Conservation (phyloP, 2,797 vertebrate species). For the Liasis olivaceus region DNA sequence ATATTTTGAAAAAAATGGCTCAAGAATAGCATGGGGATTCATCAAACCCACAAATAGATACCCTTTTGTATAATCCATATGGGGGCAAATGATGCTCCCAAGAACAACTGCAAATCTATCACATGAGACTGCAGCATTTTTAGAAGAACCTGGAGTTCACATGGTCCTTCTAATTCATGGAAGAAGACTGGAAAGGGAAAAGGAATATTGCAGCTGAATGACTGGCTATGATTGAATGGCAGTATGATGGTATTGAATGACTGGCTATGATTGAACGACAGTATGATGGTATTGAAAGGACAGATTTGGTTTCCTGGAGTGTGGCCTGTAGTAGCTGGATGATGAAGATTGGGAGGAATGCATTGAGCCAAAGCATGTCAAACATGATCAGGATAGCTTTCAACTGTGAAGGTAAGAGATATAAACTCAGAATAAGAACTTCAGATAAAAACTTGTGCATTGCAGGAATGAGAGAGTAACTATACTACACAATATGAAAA, state of each 20-base stretch:
- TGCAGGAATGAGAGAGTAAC: neutral
- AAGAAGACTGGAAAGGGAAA: neutral
- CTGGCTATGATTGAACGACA: neutral
- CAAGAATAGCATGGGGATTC: neutral
- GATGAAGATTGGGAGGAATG: neutral
- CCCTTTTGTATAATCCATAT: neutral
- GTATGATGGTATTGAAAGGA: neutral
- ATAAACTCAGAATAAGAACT: neutral
- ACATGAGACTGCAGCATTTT: neutral
- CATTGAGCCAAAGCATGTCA: neutral
- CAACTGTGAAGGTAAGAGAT: neutral
- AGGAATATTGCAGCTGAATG: neutral
- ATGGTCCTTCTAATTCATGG: neutral
- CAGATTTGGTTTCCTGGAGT: neutral
- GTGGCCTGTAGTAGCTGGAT: neutral
- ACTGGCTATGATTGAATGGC: neutral
- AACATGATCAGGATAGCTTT: neutral
- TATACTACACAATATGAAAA: no score
- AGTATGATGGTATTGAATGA: neutral
- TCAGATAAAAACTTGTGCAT: neutral
- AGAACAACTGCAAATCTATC: neutral
- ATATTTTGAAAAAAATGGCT: neutral
- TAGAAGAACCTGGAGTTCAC: neutral
- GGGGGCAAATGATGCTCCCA: neutral
- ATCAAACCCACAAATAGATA: neutral